Percentiles rank a stretch among this genome's conserved stretches.
phyloP scores from a whole-genome alignment of 2,113 vertebrate species.

The Eubucco bourcierii region DNA sequence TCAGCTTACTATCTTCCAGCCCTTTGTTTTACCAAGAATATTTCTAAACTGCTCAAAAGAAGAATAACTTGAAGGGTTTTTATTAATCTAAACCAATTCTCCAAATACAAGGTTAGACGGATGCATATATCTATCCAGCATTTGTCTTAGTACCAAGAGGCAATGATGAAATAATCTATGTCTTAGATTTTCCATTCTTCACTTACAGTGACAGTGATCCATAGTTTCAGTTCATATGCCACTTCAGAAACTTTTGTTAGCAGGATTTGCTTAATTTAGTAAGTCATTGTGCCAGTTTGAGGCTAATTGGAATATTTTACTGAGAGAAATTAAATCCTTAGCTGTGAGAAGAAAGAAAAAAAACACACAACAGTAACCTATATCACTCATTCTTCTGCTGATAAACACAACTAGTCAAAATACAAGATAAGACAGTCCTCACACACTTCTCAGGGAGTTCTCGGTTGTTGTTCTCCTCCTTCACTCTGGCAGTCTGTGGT shows the following conservation, averaged over 20 bases:
- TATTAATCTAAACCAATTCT: neutral
- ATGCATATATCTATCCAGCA: neutral
- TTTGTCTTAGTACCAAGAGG: constrained; percentile 11
- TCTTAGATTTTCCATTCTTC: constrained; percentile 9
- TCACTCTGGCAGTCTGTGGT: no score
- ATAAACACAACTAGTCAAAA: no score
- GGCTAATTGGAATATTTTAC: no score
- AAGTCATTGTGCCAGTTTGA: neutral
- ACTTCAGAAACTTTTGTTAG: constrained; percentile 1
- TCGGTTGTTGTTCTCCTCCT: no score
- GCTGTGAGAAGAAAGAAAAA: no score
- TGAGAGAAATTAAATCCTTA: no score
- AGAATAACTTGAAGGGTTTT: neutral
- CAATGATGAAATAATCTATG: constrained; percentile 6
- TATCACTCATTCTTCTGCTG: no score
- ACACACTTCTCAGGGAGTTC: no score
- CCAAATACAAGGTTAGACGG: neutral
- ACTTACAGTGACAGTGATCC: neutral
- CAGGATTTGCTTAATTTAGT: constrained; percentile 7
- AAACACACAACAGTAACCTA: no score
- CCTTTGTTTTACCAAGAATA: neutral
- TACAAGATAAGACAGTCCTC: no score
- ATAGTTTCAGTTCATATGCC: neutral
- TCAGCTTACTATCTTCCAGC: neutral
- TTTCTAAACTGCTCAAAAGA: neutral